Base-by-base conservation (phyloP, 2,888 invertebrate genomes). In the Leptodirus hochenwartii region DNA sequence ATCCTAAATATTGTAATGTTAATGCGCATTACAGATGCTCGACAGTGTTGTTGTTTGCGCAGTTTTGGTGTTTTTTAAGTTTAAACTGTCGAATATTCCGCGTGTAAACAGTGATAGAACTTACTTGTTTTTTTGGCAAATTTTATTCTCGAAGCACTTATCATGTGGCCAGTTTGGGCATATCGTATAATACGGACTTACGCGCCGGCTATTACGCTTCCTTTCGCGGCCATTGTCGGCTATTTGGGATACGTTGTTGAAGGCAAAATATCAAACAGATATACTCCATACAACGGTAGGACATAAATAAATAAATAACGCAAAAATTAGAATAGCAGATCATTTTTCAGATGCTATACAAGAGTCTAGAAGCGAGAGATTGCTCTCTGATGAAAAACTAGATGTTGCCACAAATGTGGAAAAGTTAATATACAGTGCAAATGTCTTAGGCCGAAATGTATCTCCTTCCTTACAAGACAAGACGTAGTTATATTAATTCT, bases 221-320 rank as follows among this genome's bases (percentile, higher is more conserved):
- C 91, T 0, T 61, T 85, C 37, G 88, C 87, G 1, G 77, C 69
- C 0, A 56, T 84, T 0, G 62, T 90, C 15, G 91, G 90, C 4
- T 62, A 80, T 31, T 57, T 90, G 42, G 93, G 93, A 15, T 91
- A 91, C 51, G 77, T 87, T 43, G 40, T 88, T 37, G 90, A 91
- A 58, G 68, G 60, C 30, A 50, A 66, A 34, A 27, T 81, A 4
- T 80, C 80, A 0, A 73, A 73, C 47, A 71, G 63, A 60, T 74
- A 78, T 45, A 81, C 80, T 8, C 80, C 80, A 0, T 76, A 69
- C 42, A 73, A 58, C 38, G 66, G 75, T 75, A 51, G 64, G 65
- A 59, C 43, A 31, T 15, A 11, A 11, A 15, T 10, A 20, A 15
- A 27, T 26, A 23, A 23, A 22, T 13, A 22, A 13, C 6, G 4